Percentiles rank a stretch among this genome's conserved stretches.
phyloP scores from a whole-genome alignment of 2,113 vertebrate genomes.

The Pterocles burchelli region DNA sequence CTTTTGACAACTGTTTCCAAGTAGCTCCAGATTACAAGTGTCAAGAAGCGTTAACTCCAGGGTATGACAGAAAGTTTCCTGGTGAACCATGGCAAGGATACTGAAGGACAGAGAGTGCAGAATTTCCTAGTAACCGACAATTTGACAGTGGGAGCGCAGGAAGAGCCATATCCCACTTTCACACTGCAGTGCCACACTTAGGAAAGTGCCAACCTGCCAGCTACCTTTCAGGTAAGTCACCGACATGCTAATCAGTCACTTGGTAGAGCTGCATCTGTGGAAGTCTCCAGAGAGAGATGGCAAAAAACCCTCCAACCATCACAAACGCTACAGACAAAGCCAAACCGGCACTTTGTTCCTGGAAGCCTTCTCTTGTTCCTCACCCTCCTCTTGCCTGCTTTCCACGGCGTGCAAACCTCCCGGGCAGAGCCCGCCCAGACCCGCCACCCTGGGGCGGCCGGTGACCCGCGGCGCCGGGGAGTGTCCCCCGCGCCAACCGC shows the following conservation, averaged over 20 bases:
- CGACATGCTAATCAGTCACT: rapidly evolving
- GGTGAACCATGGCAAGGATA: background rate
- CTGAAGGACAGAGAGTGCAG: background rate
- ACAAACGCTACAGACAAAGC: background rate
- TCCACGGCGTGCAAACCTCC: rapidly evolving
- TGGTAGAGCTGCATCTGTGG: background rate
- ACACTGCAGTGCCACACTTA: rapidly evolving
- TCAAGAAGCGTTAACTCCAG: background rate
- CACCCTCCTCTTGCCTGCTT: background rate
- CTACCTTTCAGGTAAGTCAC: background rate
- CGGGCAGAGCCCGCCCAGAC: no score
- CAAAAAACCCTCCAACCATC: no score
- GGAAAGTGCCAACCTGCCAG: background rate
- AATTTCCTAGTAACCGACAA: background rate
- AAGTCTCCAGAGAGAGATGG: background rate
- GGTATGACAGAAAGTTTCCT: background rate
- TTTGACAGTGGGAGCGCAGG: rapidly evolving
- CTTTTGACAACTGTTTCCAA: background rate
- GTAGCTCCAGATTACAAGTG: background rate
- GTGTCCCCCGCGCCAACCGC: background rate
- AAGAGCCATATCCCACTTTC: background rate
- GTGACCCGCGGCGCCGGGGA: background rate
- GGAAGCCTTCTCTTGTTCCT: background rate
- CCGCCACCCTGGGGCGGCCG: background rate
- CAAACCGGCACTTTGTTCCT: rapidly evolving